These are phyloP conservation scores for Dryomyza anilis DNA, from an alignment of 2,888 invertebrate species.

Conservation along the genomic window DNA sequence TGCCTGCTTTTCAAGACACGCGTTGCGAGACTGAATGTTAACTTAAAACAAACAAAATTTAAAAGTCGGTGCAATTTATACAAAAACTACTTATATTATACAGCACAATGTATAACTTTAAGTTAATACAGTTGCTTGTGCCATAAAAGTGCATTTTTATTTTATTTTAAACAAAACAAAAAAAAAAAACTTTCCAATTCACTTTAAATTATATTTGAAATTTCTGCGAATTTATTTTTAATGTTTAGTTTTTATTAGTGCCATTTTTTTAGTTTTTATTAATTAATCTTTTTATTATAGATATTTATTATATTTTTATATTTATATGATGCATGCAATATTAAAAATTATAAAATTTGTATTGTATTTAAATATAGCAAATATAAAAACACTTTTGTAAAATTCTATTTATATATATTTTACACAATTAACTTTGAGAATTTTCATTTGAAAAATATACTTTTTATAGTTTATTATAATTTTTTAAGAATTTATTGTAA, in stretches of 20 bases:
- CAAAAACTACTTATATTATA: not conserved
- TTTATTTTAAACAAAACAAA: no score
- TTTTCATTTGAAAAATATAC: no score
- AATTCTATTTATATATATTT: not conserved
- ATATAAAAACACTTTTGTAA: not conserved
- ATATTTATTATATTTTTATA: not conserved
- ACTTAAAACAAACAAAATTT: not conserved
- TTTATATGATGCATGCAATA: no score
- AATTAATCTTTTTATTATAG: not conserved
- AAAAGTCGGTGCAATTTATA: conserved; percentile 10
- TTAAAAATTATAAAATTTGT: no score
- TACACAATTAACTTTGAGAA: not conserved
- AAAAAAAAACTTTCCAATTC: no score
- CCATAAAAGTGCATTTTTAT: no score
- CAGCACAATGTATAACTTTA: no score
- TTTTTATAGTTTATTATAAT: no score
- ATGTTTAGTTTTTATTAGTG: conserved; percentile 21
- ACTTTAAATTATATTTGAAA: no score
- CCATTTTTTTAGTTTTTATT: conserved; percentile 12
- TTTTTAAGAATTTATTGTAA: no score
- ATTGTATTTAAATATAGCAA: not conserved
- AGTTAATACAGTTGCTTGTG: no score
- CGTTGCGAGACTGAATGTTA: conserved; percentile 16
- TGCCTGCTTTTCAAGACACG: not conserved
- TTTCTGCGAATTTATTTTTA: no score